Conservation (phyloP, 2,797 vertebrate species). For the Xenentodon cancila region DNA sequence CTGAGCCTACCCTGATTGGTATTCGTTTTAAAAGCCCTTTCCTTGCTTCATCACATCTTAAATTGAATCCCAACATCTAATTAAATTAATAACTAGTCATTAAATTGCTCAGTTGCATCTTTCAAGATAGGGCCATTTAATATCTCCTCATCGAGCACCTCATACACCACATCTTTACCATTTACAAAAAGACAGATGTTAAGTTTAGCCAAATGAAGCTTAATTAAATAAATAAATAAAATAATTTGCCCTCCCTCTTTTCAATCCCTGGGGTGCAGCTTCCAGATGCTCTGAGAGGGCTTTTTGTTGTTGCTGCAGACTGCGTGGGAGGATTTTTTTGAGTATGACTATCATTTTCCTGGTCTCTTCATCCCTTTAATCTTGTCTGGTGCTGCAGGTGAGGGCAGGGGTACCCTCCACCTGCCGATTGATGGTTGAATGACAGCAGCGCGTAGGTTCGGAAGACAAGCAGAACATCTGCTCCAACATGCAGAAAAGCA, state of each 20-base stretch:
- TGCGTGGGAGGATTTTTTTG: conserved; percentile 69
- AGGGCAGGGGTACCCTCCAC: conserved; percentile 62
- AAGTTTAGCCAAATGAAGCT: conserved; percentile 1
- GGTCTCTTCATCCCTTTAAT: conserved; percentile 75
- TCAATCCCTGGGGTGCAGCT: conserved; percentile 7
- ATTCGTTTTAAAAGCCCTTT: conserved; percentile 30
- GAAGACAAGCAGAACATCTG: conserved; percentile 53
- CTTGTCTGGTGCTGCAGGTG: conserved; percentile 60
- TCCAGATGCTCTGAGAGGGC: conserved; percentile 37
- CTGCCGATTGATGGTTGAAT: conserved; percentile 52
- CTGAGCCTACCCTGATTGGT: conserved; percentile 44
- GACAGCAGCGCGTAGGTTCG: conserved; percentile 67
- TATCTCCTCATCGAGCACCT: conserved; percentile 6
- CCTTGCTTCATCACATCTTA: conserved; percentile 26
- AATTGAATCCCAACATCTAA: conserved; percentile 5
- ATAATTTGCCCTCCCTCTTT: neutral
- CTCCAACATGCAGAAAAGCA: conserved; percentile 10
- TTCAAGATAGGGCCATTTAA: neutral
- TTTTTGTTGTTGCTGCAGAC: conserved; percentile 71
- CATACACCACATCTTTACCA: conserved; percentile 6
- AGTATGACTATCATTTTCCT: conserved; percentile 46
- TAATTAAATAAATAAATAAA: neutral
- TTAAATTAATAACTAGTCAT: conserved; percentile 3
- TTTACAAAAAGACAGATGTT: conserved; percentile 1
- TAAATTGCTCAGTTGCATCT: neutral